Evolutionary conservation across 2,888 invertebrate species (phyloP), one percentile per base, ranked within the genome.

Genomic region (Erebia aethiops): DNA sequence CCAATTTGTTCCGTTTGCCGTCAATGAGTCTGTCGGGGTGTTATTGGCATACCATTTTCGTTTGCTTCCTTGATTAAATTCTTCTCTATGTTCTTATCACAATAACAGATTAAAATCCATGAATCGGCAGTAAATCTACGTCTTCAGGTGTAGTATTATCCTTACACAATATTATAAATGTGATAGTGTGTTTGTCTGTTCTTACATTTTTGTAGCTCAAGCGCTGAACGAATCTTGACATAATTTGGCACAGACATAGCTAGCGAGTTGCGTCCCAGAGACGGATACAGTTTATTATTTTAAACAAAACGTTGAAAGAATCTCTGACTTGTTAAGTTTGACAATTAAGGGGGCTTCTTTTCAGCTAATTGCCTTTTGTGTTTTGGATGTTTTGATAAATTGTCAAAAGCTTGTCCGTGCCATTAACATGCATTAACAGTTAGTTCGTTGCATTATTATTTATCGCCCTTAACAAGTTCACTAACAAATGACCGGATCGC

Each of bases 1-100:
- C 83, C 87, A 90, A 91, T 91, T 91, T 90, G 90, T 90, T 87
- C 86, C 83, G 82, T 80, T 81, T 82, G 85, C 85, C 83, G 84
- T 84, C 83, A 87, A 85, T 87, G 86, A 88, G 84, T 81, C 81
- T 82, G 84, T 78, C 81, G 82, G 88, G 90, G 90, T 91, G 90
- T 90, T 86, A 91, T 91, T 89, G 87, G 85, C 83, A 87, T 90
- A 86, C 89, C 85, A 82, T 86, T 83, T 21, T 84, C 84, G 69
- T 87, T 87, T 86, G 84, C 85, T 85, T 87, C 82, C 81, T 83
- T 90, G 91, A 92, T 92, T 91, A 92, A 92, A 92, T 92, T 91
- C 90, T 86, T 91, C 57, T 51, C 78, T 78, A 80, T 81, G 78
- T 82, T 10, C 9, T 10, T 60, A 26, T 26, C 35, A 60, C 54